Evolutionary conservation across 2,113 vertebrate genomes (phyloP).

Genomic region (Mungos mungo): DNA sequence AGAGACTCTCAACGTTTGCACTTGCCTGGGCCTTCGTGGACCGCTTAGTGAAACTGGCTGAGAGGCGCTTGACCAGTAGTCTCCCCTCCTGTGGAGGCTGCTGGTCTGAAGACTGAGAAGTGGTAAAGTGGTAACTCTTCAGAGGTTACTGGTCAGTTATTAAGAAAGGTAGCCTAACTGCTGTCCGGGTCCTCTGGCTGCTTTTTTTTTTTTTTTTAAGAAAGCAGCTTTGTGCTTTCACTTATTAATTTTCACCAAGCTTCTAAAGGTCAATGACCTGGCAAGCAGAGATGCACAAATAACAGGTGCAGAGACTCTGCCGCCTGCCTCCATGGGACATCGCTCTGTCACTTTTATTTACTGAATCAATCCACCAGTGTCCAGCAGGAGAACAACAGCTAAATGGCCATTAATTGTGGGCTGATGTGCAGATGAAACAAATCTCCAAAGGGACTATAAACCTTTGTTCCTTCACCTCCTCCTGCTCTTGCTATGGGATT

Average conservation of each 20-base stretch:
- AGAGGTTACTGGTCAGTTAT: background rate
- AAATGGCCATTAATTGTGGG: constrained; percentile 90
- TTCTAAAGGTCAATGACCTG: constrained; percentile 86
- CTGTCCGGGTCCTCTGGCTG: constrained; percentile 61
- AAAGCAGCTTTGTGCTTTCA: constrained; percentile 81
- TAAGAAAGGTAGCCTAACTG: constrained; percentile 57
- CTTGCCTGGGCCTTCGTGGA: background rate
- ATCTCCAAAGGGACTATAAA: constrained; percentile 87
- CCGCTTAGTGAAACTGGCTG: background rate
- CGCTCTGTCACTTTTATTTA: constrained; percentile 91
- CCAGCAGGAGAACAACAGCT: constrained; percentile 89
- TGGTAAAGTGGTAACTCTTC: constrained; percentile 16
- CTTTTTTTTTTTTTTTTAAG: constrained; percentile 77
- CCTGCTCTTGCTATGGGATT: constrained; percentile 80
- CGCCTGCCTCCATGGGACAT: constrained; percentile 83
- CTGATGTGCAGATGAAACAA: constrained; percentile 90
- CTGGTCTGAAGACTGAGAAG: background rate
- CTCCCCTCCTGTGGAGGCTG: background rate
- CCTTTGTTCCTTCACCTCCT: constrained; percentile 88
- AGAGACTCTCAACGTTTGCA: background rate
- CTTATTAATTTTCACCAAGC: constrained; percentile 85
- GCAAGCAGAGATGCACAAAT: constrained; percentile 87
- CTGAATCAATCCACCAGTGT: constrained; percentile 90
- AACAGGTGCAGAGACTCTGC: constrained; percentile 88
- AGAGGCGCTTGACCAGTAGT: constrained; percentile 14